Percentiles rank a stretch among this genome's conserved stretches.
These are phyloP conservation scores for Drosophila mercatorum DNA, from an alignment of 2,888 invertebrate genomes.

Conservation along the genomic window DNA sequence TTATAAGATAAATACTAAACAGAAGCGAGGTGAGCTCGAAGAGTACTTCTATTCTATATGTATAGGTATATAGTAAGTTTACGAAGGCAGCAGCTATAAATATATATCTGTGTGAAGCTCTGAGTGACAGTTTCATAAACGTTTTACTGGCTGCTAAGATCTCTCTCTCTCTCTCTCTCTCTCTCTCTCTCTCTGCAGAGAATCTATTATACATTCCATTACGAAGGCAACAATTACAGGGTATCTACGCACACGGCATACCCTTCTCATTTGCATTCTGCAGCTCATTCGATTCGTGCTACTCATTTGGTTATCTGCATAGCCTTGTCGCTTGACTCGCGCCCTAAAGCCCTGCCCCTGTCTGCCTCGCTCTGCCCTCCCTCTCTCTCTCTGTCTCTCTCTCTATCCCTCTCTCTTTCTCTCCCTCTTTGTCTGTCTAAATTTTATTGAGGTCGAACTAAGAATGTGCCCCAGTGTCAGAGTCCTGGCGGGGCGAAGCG, in stretches of 20 bases:
- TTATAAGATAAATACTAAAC: background rate
- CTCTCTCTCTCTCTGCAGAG: too few species aligned
- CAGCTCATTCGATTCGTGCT: constrained; percentile 11
- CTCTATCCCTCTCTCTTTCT: background rate
- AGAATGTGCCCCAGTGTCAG: constrained; percentile 68
- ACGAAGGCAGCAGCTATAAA: too few species aligned
- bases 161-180: too few species aligned
- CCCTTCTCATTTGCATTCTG: constrained; percentile 4
- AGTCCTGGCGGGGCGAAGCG: constrained; percentile 7
- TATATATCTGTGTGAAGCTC: too few species aligned
- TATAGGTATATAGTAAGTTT: too few species aligned
- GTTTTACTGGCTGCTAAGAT: too few species aligned
- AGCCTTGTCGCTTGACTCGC: constrained; percentile 16
- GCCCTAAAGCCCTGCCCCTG: background rate
- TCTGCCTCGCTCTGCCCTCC: too few species aligned
- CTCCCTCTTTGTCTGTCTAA: constrained; percentile 50
- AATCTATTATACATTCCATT: too few species aligned
- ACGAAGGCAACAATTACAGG: background rate
- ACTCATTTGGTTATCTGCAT: constrained; percentile 39
- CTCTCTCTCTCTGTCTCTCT: too few species aligned
- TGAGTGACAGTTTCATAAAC: too few species aligned
- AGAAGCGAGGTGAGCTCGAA: background rate
- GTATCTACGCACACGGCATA: background rate
- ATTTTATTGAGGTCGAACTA: constrained; percentile 78
- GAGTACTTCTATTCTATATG: too few species aligned